Evolutionary conservation across 1,140 invertebrate genomes (phyloP).

Genomic region (Lycorma delicatula): DNA sequence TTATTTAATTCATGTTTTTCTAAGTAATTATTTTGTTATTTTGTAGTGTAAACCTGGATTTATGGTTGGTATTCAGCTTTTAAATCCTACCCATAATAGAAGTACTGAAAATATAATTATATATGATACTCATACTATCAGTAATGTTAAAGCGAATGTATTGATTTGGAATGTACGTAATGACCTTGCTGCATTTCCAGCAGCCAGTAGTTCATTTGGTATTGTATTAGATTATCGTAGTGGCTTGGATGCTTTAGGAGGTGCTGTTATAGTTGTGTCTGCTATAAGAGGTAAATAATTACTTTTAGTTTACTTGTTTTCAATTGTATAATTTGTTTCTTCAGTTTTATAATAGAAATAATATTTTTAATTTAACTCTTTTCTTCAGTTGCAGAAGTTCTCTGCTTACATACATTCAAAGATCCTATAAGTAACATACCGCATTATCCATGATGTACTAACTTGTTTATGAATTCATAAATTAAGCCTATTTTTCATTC

Average conservation of each 20-base stretch:
- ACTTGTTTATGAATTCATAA: too few relatives aligned
- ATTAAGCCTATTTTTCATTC: too few relatives aligned
- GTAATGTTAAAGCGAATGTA: conserved; percentile 46
- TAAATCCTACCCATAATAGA: conserved; percentile 81
- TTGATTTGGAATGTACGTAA: conserved; percentile 66
- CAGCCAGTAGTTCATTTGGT: conserved; percentile 72
- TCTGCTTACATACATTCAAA: too few relatives aligned
- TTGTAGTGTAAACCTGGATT: conserved; percentile 56
- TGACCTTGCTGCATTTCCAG: conserved; percentile 79
- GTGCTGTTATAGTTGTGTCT: conserved; percentile 71
- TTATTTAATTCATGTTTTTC: too few relatives aligned
- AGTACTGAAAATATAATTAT: conserved; percentile 74
- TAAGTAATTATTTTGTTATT: too few relatives aligned
- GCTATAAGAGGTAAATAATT: conserved; percentile 25
- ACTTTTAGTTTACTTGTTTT: background rate
- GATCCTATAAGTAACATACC: too few relatives aligned
- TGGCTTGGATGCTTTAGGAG: conserved; percentile 65
- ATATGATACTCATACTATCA: conserved; percentile 49
- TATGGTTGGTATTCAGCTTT: conserved; percentile 68
- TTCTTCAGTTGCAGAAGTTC: too few relatives aligned
- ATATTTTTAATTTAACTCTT: too few relatives aligned
- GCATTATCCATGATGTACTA: too few relatives aligned
- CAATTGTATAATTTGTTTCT: too few relatives aligned
- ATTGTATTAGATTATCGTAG: conserved; percentile 75
- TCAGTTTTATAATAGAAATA: too few relatives aligned